Conservation (phyloP, 2,113 vertebrate species). For the Neotoma lepida region DNA sequence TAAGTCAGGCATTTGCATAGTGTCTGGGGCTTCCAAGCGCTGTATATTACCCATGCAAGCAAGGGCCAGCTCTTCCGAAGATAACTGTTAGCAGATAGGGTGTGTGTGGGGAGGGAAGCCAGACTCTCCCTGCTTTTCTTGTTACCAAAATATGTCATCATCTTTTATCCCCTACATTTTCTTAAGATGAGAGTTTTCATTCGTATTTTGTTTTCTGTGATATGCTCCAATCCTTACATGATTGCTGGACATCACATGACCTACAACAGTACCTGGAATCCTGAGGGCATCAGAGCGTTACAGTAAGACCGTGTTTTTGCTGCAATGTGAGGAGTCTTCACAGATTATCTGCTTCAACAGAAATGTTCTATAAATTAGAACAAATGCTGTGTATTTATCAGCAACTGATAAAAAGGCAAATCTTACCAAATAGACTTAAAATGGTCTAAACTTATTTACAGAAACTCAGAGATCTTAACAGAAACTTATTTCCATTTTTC, state of each 20-base stretch:
- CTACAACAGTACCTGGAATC: constrained; percentile 49
- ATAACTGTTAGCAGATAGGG: background rate
- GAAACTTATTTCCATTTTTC: constrained; percentile 4
- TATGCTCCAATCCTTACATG: background rate
- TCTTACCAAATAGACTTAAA: constrained; percentile 50
- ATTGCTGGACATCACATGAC: constrained; percentile 6
- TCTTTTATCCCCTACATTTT: constrained; percentile 49
- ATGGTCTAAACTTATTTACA: constrained; percentile 54
- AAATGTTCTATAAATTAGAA: constrained; percentile 41
- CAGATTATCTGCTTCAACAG: background rate
- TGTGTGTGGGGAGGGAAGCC: background rate
- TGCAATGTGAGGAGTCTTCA: constrained; percentile 25
- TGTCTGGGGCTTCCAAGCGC: constrained; percentile 13
- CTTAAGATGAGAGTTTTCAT: constrained; percentile 48
- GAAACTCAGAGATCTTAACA: constrained; percentile 52
- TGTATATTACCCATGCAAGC: constrained; percentile 50
- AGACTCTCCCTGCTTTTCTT: constrained; percentile 18
- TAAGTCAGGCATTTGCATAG: constrained; percentile 69
- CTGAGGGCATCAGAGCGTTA: constrained; percentile 6
- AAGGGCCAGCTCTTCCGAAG: constrained; percentile 26
- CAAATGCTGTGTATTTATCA: constrained; percentile 59
- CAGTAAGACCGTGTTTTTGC: constrained; percentile 54
- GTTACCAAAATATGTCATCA: constrained; percentile 48
- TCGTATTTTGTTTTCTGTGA: constrained; percentile 26
- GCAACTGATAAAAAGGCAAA: constrained; percentile 55